Evolutionary conservation across 2,888 invertebrate species (phyloP).

Genomic region (Eulithis prunata): DNA sequence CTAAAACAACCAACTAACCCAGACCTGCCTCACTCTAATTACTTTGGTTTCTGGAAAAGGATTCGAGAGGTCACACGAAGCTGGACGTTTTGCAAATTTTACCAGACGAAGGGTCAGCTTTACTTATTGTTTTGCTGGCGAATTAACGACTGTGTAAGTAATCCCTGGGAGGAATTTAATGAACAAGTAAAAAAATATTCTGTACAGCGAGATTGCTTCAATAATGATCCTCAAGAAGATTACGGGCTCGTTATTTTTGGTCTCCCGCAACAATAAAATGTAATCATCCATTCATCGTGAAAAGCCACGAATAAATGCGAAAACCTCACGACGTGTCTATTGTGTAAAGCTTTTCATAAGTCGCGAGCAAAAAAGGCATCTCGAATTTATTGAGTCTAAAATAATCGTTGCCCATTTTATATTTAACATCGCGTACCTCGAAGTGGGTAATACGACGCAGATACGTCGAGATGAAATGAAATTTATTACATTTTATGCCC

Average conservation of each 20-base stretch:
- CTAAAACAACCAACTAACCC: conserved; percentile 26
- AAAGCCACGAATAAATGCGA: neutral
- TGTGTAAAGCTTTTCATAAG: conserved; percentile 20
- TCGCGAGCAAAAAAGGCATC: conserved; percentile 10
- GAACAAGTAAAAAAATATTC: conserved; percentile 26
- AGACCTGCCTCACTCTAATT: conserved; percentile 32
- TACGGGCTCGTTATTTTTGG: neutral
- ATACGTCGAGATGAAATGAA: conserved; percentile 67
- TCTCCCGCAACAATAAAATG: neutral
- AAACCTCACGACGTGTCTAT: conserved; percentile 15
- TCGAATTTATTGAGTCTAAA: conserved; percentile 21
- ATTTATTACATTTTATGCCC: conserved; percentile 67
- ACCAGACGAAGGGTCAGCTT: conserved; percentile 50
- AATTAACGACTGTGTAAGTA: conserved; percentile 50
- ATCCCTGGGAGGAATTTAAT: conserved; percentile 44
- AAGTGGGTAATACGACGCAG: conserved; percentile 57
- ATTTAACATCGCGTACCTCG: conserved; percentile 10
- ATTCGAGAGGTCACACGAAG: conserved; percentile 48
- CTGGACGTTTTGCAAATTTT: conserved; percentile 36
- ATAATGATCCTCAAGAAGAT: neutral
- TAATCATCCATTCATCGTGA: conserved; percentile 4
- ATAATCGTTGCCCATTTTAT: conserved; percentile 24
- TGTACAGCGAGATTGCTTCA: neutral
- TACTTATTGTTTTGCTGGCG: conserved; percentile 55
- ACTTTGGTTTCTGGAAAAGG: conserved; percentile 37